These are phyloP conservation scores for Cyprinella venusta DNA, from an alignment of 2,797 vertebrate genomes.

Conservation along the genomic window DNA sequence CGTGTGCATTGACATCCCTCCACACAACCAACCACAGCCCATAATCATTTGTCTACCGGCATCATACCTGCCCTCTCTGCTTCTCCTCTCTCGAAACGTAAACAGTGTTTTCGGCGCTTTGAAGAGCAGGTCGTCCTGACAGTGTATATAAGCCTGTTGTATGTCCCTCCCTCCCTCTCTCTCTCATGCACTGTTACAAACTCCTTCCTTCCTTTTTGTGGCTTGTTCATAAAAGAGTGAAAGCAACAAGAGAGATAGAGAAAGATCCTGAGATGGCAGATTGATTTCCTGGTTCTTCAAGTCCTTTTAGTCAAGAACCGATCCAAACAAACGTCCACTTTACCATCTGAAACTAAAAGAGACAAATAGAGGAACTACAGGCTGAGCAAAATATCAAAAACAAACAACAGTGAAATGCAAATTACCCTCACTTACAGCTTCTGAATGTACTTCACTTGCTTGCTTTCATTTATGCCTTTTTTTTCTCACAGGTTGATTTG, in stretches of 20 bases:
- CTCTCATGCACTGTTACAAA: constrained; percentile 61
- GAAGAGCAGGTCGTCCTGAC: constrained; percentile 63
- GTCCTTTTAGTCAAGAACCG: neutral
- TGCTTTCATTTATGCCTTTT: constrained; percentile 9
- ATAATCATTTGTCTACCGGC: constrained; percentile 32
- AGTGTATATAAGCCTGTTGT: constrained; percentile 54
- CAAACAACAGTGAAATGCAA: constrained; percentile 4
- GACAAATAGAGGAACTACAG: constrained; percentile 22
- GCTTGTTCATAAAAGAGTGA: constrained; percentile 88
- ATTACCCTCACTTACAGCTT: constrained; percentile 10
- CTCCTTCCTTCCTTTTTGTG: constrained; percentile 80
- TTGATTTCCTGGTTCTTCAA: neutral
- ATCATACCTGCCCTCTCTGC: constrained; percentile 17
- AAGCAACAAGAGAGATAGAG: constrained; percentile 65
- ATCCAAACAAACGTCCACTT: neutral
- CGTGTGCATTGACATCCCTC: neutral
- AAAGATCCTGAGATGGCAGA: constrained; percentile 10
- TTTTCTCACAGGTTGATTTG: neutral
- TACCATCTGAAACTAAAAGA: neutral
- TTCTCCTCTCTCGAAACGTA: constrained; percentile 63
- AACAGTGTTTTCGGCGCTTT: constrained; percentile 67
- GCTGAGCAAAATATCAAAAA: neutral
- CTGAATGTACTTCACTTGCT: neutral
- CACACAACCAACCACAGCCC: constrained; percentile 18
- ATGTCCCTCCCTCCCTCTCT: constrained; percentile 64